Evolutionary conservation across 2,113 vertebrate species (phyloP).

Genomic region (Baryphthengus martii): DNA sequence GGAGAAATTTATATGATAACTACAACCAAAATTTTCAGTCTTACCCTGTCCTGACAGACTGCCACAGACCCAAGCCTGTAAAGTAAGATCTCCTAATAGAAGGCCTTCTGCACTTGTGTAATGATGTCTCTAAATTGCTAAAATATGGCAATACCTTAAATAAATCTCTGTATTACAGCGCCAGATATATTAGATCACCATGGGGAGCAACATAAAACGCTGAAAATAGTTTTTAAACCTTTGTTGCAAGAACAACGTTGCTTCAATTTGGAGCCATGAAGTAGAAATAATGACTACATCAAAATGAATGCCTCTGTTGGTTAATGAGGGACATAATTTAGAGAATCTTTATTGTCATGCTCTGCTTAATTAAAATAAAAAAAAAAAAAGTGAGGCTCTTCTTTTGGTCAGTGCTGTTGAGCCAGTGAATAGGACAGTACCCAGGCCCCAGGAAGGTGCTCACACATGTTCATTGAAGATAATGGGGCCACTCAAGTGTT

Average conservation of each 20-base stretch:
- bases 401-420: neutral
- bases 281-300: neutral
- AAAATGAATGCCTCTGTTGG: neutral
- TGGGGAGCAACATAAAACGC: neutral
- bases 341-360: neutral
- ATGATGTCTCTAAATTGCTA: neutral
- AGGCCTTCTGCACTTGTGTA: neutral
- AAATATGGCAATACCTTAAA: neutral
- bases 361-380: neutral
- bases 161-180: neutral
- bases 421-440: neutral
- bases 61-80: neutral
- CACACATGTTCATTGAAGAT: neutral
- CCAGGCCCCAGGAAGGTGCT: neutral
- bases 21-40: neutral
- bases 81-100: neutral
- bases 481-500: neutral
- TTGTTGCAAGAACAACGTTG: neutral
- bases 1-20: neutral
- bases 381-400: neutral
- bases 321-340: neutral
- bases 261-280: neutral
- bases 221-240: neutral
- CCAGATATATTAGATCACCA: neutral
- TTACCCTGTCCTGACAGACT: neutral